These are phyloP conservation scores for Nephrotoma guestfalica DNA, from an alignment of 2,888 invertebrate genomes.

Conservation along the genomic window DNA sequence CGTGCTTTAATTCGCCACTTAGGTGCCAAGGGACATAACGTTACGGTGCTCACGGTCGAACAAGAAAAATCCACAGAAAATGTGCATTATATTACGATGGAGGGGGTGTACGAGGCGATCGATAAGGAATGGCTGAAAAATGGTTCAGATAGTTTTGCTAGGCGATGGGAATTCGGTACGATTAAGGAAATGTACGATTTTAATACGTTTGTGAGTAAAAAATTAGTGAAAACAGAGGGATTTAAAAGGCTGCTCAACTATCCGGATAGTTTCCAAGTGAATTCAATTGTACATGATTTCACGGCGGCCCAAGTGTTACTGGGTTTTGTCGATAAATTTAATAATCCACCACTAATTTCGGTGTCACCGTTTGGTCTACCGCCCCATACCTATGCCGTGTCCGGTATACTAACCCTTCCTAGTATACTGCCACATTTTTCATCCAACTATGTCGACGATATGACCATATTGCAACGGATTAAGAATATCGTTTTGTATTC, in stretches of 20 bases:
- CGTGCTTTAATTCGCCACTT: slow-evolving; percentile 8
- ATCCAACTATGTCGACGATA: not conserved
- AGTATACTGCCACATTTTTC: slow-evolving; percentile 6
- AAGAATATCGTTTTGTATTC: slow-evolving; percentile 4
- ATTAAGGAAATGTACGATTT: slow-evolving; percentile 9
- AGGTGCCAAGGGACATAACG: slow-evolving; percentile 8
- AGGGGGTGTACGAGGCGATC: slow-evolving; percentile 9
- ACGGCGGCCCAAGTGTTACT: not conserved
- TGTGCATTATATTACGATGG: slow-evolving; percentile 10
- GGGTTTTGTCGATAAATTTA: slow-evolving; percentile 3
- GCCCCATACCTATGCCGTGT: not conserved
- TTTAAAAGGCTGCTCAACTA: slow-evolving; percentile 2
- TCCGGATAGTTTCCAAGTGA: not conserved
- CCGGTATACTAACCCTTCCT: slow-evolving; percentile 5
- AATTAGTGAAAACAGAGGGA: slow-evolving; percentile 4
- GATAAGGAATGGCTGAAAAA: not conserved
- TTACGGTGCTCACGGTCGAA: slow-evolving; percentile 10
- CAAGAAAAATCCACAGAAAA: slow-evolving; percentile 7
- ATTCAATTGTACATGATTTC: slow-evolving; percentile 3
- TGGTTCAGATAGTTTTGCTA: slow-evolving; percentile 3
- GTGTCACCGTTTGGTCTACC: slow-evolving; percentile 6
- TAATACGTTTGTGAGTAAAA: slow-evolving; percentile 5
- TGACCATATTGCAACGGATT: not conserved
- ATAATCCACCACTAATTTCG: slow-evolving; percentile 5
- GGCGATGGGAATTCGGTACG: not conserved